Evolutionary conservation across 2,113 vertebrate genomes (phyloP).

Genomic region (Myotis yumanensis): DNA sequence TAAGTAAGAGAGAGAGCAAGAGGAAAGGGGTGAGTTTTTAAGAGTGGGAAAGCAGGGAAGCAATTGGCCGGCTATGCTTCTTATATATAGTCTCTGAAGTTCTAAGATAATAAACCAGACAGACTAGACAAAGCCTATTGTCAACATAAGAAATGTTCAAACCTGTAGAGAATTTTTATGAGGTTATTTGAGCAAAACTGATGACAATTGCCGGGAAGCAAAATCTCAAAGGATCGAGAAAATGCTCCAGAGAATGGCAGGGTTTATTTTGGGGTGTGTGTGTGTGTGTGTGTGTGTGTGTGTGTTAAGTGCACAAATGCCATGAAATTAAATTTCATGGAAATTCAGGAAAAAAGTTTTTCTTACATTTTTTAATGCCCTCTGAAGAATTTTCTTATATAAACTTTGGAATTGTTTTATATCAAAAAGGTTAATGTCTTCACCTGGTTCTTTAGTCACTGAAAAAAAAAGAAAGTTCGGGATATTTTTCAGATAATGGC

Average conservation of each 20-base stretch:
- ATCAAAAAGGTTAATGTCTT: conserved; percentile 79
- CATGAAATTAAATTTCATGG: neutral
- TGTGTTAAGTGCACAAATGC: neutral
- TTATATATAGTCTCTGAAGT: neutral
- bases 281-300: neutral
- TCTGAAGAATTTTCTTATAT: conserved; percentile 80
- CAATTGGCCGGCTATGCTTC: neutral
- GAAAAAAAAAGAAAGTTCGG: neutral
- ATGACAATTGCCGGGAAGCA: neutral
- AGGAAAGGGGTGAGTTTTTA: neutral
- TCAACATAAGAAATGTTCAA: neutral
- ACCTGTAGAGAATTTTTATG: neutral
- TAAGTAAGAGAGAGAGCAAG: neutral
- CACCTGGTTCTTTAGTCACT: conserved; percentile 67
- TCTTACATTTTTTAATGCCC: conserved; percentile 86
- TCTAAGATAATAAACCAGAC: neutral
- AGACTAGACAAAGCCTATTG: neutral
- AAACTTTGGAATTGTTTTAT: conserved; percentile 80
- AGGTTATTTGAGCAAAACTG: neutral
- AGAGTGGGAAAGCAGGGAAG: neutral
- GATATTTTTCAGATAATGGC: too few relatives aligned
- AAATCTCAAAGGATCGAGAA: neutral
- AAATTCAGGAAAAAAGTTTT: conserved; percentile 10
- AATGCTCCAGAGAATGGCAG: neutral
- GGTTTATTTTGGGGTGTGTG: neutral